These are phyloP conservation scores for Protonemura montana DNA, from an alignment of 2,888 invertebrate genomes.

Conservation along the genomic window DNA sequence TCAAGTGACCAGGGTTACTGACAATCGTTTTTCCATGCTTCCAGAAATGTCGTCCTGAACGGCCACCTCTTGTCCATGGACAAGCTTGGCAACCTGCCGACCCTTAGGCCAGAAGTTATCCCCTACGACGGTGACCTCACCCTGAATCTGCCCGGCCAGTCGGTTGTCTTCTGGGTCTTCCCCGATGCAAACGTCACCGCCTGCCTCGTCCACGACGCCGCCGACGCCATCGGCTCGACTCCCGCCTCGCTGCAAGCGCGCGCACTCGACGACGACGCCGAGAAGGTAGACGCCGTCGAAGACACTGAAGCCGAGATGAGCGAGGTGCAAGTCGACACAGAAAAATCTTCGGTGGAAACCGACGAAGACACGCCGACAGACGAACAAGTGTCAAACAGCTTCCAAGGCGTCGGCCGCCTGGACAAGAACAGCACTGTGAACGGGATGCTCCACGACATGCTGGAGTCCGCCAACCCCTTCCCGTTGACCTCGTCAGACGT, in stretches of 20 bases:
- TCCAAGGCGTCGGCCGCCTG: not conserved
- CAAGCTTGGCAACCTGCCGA: constrained; percentile 63
- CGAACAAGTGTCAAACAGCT: not conserved
- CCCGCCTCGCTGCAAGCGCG: not conserved
- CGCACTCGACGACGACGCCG: not conserved
- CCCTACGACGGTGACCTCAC: constrained; percentile 55
- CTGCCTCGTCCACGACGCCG: constrained; percentile 56
- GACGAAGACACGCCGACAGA: constrained; percentile 29
- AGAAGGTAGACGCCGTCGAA: constrained; percentile 45
- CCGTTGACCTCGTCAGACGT: not conserved
- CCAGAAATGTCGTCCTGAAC: constrained; percentile 64
- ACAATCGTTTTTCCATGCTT: no score
- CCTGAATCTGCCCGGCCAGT: constrained; percentile 69
- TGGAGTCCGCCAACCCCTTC: not conserved
- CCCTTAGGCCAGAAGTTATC: constrained; percentile 56
- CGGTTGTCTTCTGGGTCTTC: constrained; percentile 79
- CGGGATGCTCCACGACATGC: not conserved
- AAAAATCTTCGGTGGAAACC: constrained; percentile 26
- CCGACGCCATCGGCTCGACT: not conserved
- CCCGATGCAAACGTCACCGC: constrained; percentile 70
- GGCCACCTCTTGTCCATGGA: constrained; percentile 67
- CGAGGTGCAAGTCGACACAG: not conserved
- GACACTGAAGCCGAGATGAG: constrained; percentile 47
- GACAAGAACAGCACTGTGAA: not conserved
- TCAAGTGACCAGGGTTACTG: no score